Evolutionary conservation across 2,113 vertebrate species (phyloP).

Genomic region (Zootoca vivipara): DNA sequence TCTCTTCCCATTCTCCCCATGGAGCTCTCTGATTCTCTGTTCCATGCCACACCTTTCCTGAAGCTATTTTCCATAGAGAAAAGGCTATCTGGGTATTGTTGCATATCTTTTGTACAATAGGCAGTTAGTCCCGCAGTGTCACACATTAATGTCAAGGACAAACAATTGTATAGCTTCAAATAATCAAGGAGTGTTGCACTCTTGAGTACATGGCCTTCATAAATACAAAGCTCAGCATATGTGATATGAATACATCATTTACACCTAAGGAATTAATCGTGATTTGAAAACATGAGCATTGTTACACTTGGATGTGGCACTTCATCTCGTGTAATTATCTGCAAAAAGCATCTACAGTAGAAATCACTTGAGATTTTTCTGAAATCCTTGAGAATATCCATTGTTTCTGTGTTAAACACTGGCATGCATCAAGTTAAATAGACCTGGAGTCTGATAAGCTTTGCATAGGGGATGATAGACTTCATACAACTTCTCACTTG

Average conservation of each 20-base stretch:
- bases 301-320: slow-evolving; percentile 68
- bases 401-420: slow-evolving; percentile 11
- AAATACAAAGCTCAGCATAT: slow-evolving; percentile 73
- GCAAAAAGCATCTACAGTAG: background rate
- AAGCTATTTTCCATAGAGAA: no score
- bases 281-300: background rate
- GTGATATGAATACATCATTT: slow-evolving; percentile 15
- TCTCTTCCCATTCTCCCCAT: no score
- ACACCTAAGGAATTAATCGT: background rate
- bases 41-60: no score
- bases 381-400: background rate
- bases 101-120: background rate
- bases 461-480: background rate
- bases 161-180: slow-evolving; percentile 61
- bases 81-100: no score
- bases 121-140: background rate
- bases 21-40: no score
- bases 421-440: background rate
- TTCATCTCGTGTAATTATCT: slow-evolving; percentile 57
- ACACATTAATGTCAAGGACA: slow-evolving; percentile 66
- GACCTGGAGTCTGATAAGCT: background rate
- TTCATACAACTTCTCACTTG: background rate
- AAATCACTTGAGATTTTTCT: background rate
- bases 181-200: slow-evolving; percentile 73
- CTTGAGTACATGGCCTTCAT: slow-evolving; percentile 52